Conservation (phyloP, 2,113 vertebrate species). For the Bufo bufo region DNA sequence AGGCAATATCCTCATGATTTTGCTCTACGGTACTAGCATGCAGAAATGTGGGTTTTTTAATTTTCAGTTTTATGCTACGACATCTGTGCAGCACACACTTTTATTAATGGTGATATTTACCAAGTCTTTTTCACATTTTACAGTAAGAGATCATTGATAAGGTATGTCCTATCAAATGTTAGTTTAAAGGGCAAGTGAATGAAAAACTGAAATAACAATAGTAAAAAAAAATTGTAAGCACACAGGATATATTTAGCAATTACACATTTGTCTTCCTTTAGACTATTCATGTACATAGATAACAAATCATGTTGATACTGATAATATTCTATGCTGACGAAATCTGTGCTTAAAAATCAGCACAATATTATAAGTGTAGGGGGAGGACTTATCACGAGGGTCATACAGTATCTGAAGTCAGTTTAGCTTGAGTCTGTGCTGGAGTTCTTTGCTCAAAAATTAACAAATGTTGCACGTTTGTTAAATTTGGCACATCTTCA, state of each 20-base stretch:
- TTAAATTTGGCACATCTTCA: too few species aligned
- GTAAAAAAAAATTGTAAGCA: not conserved
- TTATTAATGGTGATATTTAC: not conserved
- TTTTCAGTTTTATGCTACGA: not conserved
- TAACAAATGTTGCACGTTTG: too few species aligned
- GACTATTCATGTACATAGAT: not conserved
- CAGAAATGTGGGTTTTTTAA: not conserved
- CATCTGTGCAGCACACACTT: not conserved
- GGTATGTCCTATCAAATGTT: slow-evolving; percentile 68
- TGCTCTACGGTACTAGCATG: too few species aligned
- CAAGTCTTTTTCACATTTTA: slow-evolving; percentile 64
- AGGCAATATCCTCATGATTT: too few species aligned
- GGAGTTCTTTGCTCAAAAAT: too few species aligned
- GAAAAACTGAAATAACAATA: not conserved
- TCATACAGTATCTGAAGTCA: too few species aligned
- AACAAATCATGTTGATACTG: not conserved
- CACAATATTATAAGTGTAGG: too few species aligned
- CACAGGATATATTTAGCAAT: not conserved
- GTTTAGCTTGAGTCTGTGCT: too few species aligned
- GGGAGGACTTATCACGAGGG: too few species aligned
- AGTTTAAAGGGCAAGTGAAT: slow-evolving; percentile 50
- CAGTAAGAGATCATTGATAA: slow-evolving; percentile 64
- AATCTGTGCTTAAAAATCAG: too few species aligned
- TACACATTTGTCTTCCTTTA: not conserved
- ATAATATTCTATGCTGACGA: too few species aligned